These are phyloP conservation scores for Aspidapion aeneum DNA, from an alignment of 2,888 invertebrate genomes.

Conservation along the genomic window DNA sequence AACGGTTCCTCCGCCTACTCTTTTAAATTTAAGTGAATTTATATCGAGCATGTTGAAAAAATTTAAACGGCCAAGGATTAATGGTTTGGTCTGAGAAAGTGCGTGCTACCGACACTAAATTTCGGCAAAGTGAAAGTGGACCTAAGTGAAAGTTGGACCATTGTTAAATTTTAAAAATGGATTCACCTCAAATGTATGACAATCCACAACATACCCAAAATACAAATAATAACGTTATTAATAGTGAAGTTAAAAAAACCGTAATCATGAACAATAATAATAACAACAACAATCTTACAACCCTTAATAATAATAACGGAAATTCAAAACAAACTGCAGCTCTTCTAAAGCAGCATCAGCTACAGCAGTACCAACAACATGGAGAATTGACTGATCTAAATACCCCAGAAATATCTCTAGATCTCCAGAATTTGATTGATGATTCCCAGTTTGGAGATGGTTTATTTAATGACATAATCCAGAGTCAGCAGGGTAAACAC, in stretches of 20 bases:
- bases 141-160: slow-evolving; percentile 39
- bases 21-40: background rate
- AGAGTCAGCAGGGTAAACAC: slow-evolving; percentile 49
- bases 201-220: slow-evolving; percentile 55
- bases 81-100: slow-evolving; percentile 14
- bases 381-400: slow-evolving; percentile 84
- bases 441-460: slow-evolving; percentile 86
- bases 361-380: slow-evolving; percentile 70
- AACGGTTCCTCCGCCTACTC: background rate
- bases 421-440: slow-evolving; percentile 88
- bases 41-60: background rate
- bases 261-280: slow-evolving; percentile 47
- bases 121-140: slow-evolving; percentile 40
- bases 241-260: slow-evolving; percentile 52
- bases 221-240: slow-evolving; percentile 56
- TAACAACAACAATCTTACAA: slow-evolving; percentile 50
- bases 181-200: slow-evolving; percentile 87
- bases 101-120: slow-evolving; percentile 20
- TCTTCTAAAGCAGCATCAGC: slow-evolving; percentile 63
- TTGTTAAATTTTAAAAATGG: slow-evolving; percentile 52
- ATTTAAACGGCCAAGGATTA: background rate
- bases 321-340: slow-evolving; percentile 56
- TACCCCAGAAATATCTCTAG: slow-evolving; percentile 88
- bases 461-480: slow-evolving; percentile 81
- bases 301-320: slow-evolving; percentile 48